Conservation (phyloP, 2,888 invertebrate species). For the Cryptocheilus praepositus region DNA sequence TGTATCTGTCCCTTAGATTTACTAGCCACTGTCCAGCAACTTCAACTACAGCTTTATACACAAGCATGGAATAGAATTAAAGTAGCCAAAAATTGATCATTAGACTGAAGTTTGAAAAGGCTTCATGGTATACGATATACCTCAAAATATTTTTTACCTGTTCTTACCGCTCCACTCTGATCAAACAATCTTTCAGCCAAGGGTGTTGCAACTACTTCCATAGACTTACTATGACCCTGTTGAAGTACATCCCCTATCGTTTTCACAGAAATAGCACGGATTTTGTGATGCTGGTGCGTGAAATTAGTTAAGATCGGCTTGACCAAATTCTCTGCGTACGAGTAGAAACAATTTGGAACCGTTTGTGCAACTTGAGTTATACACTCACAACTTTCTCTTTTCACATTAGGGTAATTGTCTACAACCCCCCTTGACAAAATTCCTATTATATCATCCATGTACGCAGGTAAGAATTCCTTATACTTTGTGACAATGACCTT, state of each 20-base stretch:
- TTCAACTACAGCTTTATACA: conserved; percentile 80
- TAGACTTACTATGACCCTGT: conserved; percentile 83
- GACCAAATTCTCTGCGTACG: conserved; percentile 84
- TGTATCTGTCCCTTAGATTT: conserved; percentile 89
- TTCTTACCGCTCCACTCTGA: conserved; percentile 85
- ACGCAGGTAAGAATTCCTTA: conserved; percentile 79
- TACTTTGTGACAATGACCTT: conserved; percentile 81
- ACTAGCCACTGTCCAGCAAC: conserved; percentile 88
- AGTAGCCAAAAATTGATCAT: not conserved
- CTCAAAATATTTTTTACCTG: conserved; percentile 56
- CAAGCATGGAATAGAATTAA: not conserved
- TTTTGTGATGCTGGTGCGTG: conserved; percentile 88
- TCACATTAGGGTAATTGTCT: conserved; percentile 89
- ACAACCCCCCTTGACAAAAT: conserved; percentile 84
- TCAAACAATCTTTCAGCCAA: conserved; percentile 93
- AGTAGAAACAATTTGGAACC: conserved; percentile 83
- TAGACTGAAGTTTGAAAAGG: conserved; percentile 9
- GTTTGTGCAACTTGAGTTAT: conserved; percentile 81
- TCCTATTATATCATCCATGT: conserved; percentile 84
- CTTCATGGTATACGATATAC: not conserved
- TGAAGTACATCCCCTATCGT: conserved; percentile 83
- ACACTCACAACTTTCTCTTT: conserved; percentile 85
- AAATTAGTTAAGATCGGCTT: conserved; percentile 85
- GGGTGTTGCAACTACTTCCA: conserved; percentile 85
- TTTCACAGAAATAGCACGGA: conserved; percentile 84